Evolutionary conservation across 1,140 invertebrate species (phyloP).

Genomic region (Sogatella furcifera): DNA sequence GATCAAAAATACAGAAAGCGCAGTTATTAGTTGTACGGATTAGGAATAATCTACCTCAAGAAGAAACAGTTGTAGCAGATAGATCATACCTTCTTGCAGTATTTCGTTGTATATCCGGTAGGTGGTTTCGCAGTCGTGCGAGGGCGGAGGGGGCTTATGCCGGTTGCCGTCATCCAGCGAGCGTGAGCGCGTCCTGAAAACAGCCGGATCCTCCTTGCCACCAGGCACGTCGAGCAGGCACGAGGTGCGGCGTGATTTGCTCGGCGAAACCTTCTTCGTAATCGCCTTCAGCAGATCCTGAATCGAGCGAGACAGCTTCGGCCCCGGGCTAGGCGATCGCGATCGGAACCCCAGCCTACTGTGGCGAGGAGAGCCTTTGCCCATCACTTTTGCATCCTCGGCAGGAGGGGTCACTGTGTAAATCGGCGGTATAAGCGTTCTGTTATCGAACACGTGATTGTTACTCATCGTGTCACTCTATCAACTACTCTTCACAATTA

Average conservation of each 20-base stretch:
- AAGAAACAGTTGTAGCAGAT: too few species aligned
- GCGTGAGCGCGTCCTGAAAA: constrained; percentile 61
- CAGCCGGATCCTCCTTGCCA: constrained; percentile 34
- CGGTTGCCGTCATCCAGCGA: constrained; percentile 50
- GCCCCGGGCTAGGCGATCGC: neutral
- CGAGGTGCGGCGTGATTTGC: constrained; percentile 8
- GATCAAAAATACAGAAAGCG: too few species aligned
- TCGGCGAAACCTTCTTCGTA: neutral
- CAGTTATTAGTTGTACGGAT: too few species aligned
- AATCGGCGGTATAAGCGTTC: neutral
- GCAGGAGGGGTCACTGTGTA: constrained; percentile 9
- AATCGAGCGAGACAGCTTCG: constrained; percentile 13
- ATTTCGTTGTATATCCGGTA: constrained; percentile 73
- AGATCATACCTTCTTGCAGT: constrained; percentile 51
- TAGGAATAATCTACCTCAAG: too few species aligned
- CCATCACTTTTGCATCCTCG: constrained; percentile 8
- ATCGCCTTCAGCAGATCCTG: constrained; percentile 16
- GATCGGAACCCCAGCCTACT: neutral
- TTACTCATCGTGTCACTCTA: too few species aligned
- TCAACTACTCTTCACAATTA: too few species aligned
- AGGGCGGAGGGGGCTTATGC: constrained; percentile 34
- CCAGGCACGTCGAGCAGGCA: constrained; percentile 23
- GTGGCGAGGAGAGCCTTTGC: constrained; percentile 11
- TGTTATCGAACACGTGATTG: too few species aligned
- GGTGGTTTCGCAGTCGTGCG: constrained; percentile 57